Base-by-base conservation (phyloP, 2,113 vertebrate genomes). In the Colistium nudipinnis region DNA sequence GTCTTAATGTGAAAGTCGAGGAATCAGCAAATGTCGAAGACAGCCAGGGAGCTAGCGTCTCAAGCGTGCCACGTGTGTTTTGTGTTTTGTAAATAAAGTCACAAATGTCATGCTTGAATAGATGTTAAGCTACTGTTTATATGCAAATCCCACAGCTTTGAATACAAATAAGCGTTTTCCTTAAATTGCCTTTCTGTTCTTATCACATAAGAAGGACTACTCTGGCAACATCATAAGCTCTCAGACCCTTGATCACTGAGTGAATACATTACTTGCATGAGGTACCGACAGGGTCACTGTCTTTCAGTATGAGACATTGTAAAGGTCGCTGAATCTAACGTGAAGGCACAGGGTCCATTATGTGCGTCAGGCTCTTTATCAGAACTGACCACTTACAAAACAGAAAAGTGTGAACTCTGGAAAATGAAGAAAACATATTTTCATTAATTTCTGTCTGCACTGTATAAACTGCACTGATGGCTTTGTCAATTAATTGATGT, bases 61-160 rank as follows among this genome's bases (percentile, higher is more conserved):
- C n/a, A n/a, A n/a, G n/a, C n/a, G 20, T 47, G 7, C 45, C 45
- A 47, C 2, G 22, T 22, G 11, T 24, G n/a, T 44, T 25, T 13
- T 2, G 22, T 48, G 48, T 51, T 51, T 5, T 24, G 25, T 49
- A 7, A 7, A 24, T 51, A 0, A 22, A 17, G 25, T 27, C 27
- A 51, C 14, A 28, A 16, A 51, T 52, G n/a, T 11, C 45, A 71
- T 60, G 55, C 54, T 45, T 70, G 62, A 66, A 70, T 52, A 73
- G 51, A 70, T 68, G 76, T 62, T 66, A 55, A 67, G 36, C 53
- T 20, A 53, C 60, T 43, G 48, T 66, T 79, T 67, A 74, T 60
- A 82, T 84, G 62, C 66, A 87, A 82, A 78, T 82, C 62, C 59
- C 31, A 12, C 22, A 64, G 57, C 20, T 77, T 64, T 83, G 52